Conservation (phyloP, 2,113 vertebrate species). For the Athene cunicularia region DNA sequence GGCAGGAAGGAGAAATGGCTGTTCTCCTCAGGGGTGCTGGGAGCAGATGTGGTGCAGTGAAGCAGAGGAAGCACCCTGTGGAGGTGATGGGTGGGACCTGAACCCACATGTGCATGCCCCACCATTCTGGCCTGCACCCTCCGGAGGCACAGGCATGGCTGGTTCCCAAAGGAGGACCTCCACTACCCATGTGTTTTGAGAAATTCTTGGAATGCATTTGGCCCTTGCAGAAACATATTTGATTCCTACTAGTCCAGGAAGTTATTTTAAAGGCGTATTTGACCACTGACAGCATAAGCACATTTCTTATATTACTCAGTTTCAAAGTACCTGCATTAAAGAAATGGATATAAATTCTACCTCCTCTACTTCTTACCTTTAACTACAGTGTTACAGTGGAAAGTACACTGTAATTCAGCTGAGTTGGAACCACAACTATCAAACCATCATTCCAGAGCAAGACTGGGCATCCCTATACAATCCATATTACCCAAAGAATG, state of each 20-base stretch:
- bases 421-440: background rate
- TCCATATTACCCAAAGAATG: background rate
- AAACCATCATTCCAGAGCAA: background rate
- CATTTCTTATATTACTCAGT: background rate
- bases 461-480: background rate
- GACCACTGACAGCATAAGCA: background rate
- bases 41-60: fast-evolving
- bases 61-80: background rate
- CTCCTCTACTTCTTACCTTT: background rate
- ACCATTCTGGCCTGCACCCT: fast-evolving
- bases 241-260: background rate
- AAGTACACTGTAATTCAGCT: background rate
- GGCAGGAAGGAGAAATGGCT: background rate
- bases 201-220: background rate
- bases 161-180: fast-evolving
- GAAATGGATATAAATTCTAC: background rate
- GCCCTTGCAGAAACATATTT: background rate
- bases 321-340: background rate
- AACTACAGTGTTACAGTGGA: background rate
- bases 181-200: fast-evolving
- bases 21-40: background rate
- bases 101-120: fast-evolving
- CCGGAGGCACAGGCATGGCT: background rate
- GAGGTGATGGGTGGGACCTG: background rate
- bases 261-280: background rate